Evolutionary conservation across 53 echinoderm and acorn worm species (phyloP).

Genomic region (Echinarachnius parma): DNA sequence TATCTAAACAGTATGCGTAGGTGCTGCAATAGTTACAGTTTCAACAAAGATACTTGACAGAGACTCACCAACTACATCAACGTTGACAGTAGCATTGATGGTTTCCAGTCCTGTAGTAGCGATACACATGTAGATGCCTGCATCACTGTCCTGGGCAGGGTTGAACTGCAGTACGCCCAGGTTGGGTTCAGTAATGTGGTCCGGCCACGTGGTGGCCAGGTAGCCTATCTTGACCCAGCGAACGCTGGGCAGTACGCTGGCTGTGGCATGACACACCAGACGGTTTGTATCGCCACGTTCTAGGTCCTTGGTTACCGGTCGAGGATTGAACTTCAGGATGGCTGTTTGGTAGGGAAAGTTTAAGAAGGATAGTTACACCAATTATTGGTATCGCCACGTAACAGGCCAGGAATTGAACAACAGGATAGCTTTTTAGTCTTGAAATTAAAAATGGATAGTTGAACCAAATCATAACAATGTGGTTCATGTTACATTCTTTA

Average conservation of each 20-base stretch:
- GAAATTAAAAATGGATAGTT: no score
- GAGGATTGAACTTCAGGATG: slow-evolving; percentile 76
- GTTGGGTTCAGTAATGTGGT: slow-evolving; percentile 48
- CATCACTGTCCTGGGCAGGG: slow-evolving; percentile 66
- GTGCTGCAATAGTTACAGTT: no score
- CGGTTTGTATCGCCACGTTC: slow-evolving; percentile 58
- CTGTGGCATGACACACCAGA: slow-evolving; percentile 75
- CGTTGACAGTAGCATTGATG: slow-evolving; percentile 70
- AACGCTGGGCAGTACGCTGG: slow-evolving; percentile 43
- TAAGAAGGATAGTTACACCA: no score
- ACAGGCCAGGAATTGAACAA: no score
- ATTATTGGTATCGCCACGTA: no score
- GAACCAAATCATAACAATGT: no score
- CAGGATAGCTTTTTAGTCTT: no score
- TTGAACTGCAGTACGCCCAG: slow-evolving; percentile 64
- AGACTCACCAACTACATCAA: slow-evolving; percentile 74
- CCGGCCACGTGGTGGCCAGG: slow-evolving; percentile 39
- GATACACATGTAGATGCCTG: slow-evolving; percentile 73
- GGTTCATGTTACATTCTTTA: no score
- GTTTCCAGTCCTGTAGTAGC: slow-evolving; percentile 60
- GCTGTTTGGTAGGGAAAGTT: slow-evolving; percentile 36
- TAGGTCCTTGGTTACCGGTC: slow-evolving; percentile 45
- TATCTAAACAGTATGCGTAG: no score
- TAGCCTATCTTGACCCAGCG: slow-evolving; percentile 62
- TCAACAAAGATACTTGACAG: no score